A percentile compares a stretch with the other conserved stretches of the same genome.
Evolutionary conservation across 2,797 vertebrate species (phyloP).

Genomic region (Peromyscus aztecus): DNA sequence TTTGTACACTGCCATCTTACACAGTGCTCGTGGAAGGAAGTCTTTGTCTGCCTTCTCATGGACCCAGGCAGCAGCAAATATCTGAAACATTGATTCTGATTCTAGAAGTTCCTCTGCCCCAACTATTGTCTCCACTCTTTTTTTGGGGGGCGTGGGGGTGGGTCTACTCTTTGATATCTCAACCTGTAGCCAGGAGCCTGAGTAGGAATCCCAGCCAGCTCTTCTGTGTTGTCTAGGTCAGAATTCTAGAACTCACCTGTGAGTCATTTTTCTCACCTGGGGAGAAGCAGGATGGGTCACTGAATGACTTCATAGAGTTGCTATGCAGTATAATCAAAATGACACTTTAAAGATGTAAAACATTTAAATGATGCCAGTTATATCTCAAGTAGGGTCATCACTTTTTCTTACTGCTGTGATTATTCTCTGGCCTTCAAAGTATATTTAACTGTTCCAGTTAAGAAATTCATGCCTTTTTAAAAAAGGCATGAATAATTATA

Average conservation of each 20-base stretch:
- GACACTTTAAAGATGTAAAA: slow-evolving; percentile 18
- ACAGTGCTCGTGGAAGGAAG: background rate
- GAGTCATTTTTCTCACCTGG: slow-evolving; percentile 51
- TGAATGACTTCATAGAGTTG: slow-evolving; percentile 18
- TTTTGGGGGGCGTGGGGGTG: no score
- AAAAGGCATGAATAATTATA: background rate
- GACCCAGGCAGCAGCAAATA: background rate
- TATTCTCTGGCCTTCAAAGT: slow-evolving; percentile 56
- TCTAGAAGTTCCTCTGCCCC: background rate
- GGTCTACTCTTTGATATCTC: background rate
- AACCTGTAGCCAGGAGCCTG: background rate
- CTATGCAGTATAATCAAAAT: background rate
- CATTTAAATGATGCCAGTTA: slow-evolving; percentile 53
- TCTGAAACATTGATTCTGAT: background rate
- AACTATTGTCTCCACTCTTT: background rate
- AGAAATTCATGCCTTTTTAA: background rate
- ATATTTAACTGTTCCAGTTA: slow-evolving; percentile 23
- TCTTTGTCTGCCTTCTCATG: background rate
- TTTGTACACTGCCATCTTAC: background rate
- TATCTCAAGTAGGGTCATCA: background rate
- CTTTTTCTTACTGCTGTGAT: slow-evolving; percentile 29
- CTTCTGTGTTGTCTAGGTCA: background rate
- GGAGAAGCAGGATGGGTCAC: slow-evolving; percentile 1
- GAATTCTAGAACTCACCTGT: background rate
- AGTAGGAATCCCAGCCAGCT: background rate